These are phyloP conservation scores for Aphis gossypii DNA, from an alignment of 1,140 invertebrate genomes.

Conservation along the genomic window DNA sequence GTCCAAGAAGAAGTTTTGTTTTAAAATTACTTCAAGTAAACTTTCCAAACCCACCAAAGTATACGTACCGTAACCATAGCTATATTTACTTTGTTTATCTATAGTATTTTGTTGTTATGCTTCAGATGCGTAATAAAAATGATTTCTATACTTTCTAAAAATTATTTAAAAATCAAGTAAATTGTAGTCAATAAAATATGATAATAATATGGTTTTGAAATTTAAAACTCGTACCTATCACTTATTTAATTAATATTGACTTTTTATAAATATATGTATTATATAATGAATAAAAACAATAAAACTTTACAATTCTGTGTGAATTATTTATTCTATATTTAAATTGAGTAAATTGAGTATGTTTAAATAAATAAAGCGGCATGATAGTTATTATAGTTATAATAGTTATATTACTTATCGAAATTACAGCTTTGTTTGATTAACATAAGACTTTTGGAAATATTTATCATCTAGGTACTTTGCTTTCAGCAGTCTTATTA, in stretches of 20 bases:
- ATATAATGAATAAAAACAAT: neutral
- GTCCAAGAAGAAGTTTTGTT: neutral
- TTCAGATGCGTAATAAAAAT: neutral
- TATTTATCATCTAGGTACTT: neutral
- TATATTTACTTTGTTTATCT: neutral
- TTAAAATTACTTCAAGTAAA: neutral
- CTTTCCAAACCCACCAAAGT: neutral
- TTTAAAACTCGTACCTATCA: neutral
- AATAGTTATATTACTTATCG: no score
- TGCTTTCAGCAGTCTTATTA: neutral
- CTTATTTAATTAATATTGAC: neutral
- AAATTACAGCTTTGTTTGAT: neutral
- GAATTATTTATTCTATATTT: no score
- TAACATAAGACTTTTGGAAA: neutral
- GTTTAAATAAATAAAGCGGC: no score
- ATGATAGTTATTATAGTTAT: no score
- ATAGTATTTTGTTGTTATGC: neutral
- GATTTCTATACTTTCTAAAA: neutral
- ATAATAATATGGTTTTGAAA: neutral
- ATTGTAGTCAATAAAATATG: neutral
- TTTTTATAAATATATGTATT: neutral
- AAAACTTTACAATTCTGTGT: neutral
- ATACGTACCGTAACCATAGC: conserved; percentile 6
- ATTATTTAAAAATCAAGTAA: neutral
- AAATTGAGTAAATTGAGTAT: no score